Evolutionary conservation across 2,888 invertebrate genomes (phyloP).

Genomic region (Prostheceraeus crozeri): DNA sequence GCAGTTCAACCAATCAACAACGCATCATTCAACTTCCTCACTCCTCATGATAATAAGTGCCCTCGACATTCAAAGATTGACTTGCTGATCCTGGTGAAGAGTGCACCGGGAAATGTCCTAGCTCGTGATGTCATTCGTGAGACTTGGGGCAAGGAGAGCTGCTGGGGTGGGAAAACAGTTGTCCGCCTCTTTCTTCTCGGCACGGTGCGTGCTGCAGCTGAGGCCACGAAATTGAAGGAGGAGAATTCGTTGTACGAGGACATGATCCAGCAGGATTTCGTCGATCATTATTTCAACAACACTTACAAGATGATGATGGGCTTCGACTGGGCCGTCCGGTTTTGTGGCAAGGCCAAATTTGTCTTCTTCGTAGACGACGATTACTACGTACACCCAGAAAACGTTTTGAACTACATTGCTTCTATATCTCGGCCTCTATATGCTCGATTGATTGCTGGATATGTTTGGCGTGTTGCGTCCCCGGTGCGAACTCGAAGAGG

Average conservation of each 20-base stretch:
- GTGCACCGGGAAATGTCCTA: conserved; percentile 66
- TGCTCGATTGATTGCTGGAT: conserved; percentile 40
- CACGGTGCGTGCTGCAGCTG: conserved; percentile 29
- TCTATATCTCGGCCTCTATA: conserved; percentile 8
- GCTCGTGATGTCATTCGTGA: conserved; percentile 68
- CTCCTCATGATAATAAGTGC: conserved; percentile 19
- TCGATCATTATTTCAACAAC: conserved; percentile 78
- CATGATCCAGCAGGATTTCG: conserved; percentile 72
- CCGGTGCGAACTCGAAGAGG: conserved; percentile 62
- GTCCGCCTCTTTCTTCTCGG: conserved; percentile 61
- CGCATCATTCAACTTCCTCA: conserved; percentile 3
- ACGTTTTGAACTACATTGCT: conserved; percentile 10
- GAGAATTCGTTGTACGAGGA: conserved; percentile 69
- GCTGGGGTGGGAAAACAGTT: conserved; percentile 69
- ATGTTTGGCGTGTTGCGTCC: conserved; percentile 43
- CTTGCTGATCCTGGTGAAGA: conserved; percentile 64
- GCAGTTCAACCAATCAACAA: conserved; percentile 27
- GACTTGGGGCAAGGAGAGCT: conserved; percentile 72
- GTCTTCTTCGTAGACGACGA: conserved; percentile 85
- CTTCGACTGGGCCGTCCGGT: conserved; percentile 71
- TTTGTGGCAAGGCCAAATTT: conserved; percentile 68
- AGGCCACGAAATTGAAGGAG: conserved; percentile 58
- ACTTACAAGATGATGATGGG: conserved; percentile 87
- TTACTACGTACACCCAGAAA: conserved; percentile 66
- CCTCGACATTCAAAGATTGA: neutral